Evolutionary conservation across 2,888 invertebrate genomes (phyloP).

Genomic region (Cryptus armator): DNA sequence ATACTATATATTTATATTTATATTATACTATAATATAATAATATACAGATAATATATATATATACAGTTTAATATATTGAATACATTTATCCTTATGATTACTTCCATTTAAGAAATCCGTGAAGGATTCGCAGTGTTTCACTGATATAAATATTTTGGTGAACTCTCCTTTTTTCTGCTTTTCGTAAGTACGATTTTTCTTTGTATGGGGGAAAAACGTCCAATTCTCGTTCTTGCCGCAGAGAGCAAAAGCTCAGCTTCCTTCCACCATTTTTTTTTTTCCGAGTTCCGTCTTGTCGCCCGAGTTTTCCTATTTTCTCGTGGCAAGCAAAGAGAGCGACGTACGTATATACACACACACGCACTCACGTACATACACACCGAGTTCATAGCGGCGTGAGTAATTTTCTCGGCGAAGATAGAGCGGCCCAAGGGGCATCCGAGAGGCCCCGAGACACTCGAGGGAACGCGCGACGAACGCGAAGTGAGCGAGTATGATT

Average conservation of each 20-base stretch:
- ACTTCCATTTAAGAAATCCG: background rate
- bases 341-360: background rate
- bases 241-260: background rate
- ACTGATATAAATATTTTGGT: too few relatives aligned
- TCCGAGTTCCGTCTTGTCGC: constrained; percentile 30
- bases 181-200: background rate
- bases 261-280: constrained; percentile 17
- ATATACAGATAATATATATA: background rate
- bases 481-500: constrained; percentile 83
- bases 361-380: background rate
- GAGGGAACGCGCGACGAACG: constrained; percentile 74
- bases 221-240: background rate
- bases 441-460: constrained; percentile 66
- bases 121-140: too few relatives aligned
- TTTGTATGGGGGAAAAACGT: background rate
- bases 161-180: background rate
- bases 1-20: too few relatives aligned
- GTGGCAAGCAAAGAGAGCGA: constrained; percentile 40
- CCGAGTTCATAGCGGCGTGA: constrained; percentile 67
- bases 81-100: background rate
- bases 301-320: constrained; percentile 75
- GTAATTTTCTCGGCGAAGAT: constrained; percentile 79
- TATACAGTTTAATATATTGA: background rate
- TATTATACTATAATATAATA: background rate
- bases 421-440: constrained; percentile 74